Conservation (phyloP, 2,113 vertebrate genomes). For the pig (Sus scrofa) region T2T-Sscrofa CM000824.6:29098501-29099000, state of each 20-base stretch:
- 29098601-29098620: neutral
- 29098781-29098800: neutral
- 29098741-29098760: neutral
- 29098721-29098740: neutral
- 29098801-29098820: neutral
- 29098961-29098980: too few relatives aligned
- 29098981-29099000: too few relatives aligned
- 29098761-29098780: neutral
- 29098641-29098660: slow-evolving; percentile 4
- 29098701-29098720: slow-evolving; percentile 43
- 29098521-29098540: slow-evolving; percentile 20
- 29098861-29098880: too few relatives aligned
- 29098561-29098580: neutral
- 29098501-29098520: slow-evolving; percentile 39
- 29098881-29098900: too few relatives aligned
- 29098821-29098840: neutral
- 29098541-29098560: neutral
- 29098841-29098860: too few relatives aligned
- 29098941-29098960: too few relatives aligned
- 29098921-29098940: too few relatives aligned
- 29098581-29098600: neutral
- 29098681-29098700: slow-evolving; percentile 40
- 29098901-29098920: too few relatives aligned
- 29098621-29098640: neutral
- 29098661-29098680: slow-evolving; percentile 37